Evolutionary conservation across 2,888 invertebrate genomes (phyloP).

Genomic region (Taphrorychus bicolor): DNA sequence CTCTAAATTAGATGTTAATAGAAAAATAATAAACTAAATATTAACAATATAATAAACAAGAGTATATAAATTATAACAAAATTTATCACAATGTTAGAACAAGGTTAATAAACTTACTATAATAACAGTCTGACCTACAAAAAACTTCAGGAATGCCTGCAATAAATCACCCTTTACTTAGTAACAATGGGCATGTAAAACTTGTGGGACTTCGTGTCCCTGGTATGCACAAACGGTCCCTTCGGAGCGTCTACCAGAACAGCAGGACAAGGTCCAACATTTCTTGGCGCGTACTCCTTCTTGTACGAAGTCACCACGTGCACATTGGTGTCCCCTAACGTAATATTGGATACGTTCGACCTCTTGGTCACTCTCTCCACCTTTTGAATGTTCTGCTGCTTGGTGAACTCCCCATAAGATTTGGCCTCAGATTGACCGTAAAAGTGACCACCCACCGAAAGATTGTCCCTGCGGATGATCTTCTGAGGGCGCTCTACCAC

Average conservation of each 20-base stretch:
- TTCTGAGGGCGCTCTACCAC: slow-evolving; percentile 69
- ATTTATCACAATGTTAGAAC: slow-evolving; percentile 55
- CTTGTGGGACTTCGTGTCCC: slow-evolving; percentile 85
- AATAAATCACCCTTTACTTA: slow-evolving; percentile 25
- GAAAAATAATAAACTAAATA: slow-evolving; percentile 43
- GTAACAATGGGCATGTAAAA: slow-evolving; percentile 68
- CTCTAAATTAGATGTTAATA: slow-evolving; percentile 18
- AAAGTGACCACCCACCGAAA: slow-evolving; percentile 75
- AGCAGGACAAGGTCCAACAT: slow-evolving; percentile 80
- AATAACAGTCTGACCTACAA: slow-evolving; percentile 40
- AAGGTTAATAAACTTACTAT: slow-evolving; percentile 20
- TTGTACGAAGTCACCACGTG: slow-evolving; percentile 74
- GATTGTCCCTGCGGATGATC: slow-evolving; percentile 69
- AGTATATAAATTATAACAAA: slow-evolving; percentile 42
- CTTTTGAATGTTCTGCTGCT: slow-evolving; percentile 60
- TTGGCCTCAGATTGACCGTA: slow-evolving; percentile 76
- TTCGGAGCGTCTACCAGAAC: slow-evolving; percentile 76
- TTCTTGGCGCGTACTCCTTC: slow-evolving; percentile 76
- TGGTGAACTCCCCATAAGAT: slow-evolving; percentile 73
- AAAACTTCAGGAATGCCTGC: slow-evolving; percentile 26
- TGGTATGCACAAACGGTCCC: slow-evolving; percentile 82
- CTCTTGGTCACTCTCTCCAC: slow-evolving; percentile 68
- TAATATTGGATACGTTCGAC: slow-evolving; percentile 78
- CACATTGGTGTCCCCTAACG: slow-evolving; percentile 71
- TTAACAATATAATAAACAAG: slow-evolving; percentile 28